Conservation (phyloP, 2,113 vertebrate genomes). For the Bambusicola thoracicus region DNA sequence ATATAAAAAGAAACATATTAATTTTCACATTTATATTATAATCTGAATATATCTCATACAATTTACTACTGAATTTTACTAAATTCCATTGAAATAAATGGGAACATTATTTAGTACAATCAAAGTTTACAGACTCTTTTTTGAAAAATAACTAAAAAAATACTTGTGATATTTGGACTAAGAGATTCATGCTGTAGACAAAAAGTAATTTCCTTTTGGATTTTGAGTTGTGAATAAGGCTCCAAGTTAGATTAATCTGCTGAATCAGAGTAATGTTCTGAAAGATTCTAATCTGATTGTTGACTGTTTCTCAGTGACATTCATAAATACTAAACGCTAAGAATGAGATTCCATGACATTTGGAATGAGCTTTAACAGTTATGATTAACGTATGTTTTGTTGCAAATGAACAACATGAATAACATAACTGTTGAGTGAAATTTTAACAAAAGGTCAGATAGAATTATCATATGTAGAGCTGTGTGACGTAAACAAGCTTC, state of each 20-base stretch:
- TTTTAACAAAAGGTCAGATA: background rate
- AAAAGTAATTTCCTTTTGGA: background rate
- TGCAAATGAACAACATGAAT: background rate
- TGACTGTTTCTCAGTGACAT: conserved; percentile 3
- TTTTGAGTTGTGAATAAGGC: background rate
- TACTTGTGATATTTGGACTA: background rate
- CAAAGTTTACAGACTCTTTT: background rate
- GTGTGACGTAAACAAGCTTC: background rate
- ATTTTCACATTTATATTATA: background rate
- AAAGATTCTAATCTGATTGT: background rate
- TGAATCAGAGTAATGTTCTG: background rate
- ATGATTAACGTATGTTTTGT: background rate
- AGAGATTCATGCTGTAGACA: background rate
- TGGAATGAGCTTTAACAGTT: background rate
- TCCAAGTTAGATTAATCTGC: background rate
- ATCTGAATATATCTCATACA: background rate
- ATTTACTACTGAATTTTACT: background rate
- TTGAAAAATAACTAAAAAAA: background rate
- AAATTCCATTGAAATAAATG: background rate
- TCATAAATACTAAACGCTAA: background rate
- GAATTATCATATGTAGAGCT: background rate
- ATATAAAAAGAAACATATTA: background rate
- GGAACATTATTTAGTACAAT: background rate
- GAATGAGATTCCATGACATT: background rate
- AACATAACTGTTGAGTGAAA: background rate